Evolutionary conservation across 2,797 vertebrate species (phyloP).

Genomic region (Typhlichthys eigenmanni): DNA sequence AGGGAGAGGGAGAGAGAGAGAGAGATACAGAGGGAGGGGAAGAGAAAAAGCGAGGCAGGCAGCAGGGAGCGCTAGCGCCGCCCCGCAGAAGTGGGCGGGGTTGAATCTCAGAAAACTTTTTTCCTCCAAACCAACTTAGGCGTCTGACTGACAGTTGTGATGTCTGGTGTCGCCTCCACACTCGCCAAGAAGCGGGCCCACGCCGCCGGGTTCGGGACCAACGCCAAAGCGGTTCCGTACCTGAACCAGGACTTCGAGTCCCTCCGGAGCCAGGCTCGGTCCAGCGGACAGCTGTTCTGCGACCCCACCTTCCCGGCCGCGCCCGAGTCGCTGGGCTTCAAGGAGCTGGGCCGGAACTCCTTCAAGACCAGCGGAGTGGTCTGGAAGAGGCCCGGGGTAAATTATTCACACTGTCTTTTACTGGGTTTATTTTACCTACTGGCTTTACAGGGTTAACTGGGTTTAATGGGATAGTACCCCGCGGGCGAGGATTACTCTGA

Average conservation of each 20-base stretch:
- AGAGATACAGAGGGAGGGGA: not conserved
- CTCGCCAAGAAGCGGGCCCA: slow-evolving; percentile 79
- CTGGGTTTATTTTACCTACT: too few relatives aligned
- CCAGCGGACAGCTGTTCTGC: slow-evolving; percentile 79
- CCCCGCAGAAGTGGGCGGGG: not conserved
- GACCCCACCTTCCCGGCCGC: slow-evolving; percentile 84
- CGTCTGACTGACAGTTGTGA: slow-evolving; percentile 35
- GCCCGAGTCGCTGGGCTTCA: slow-evolving; percentile 83
- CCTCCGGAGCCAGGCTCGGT: slow-evolving; percentile 73
- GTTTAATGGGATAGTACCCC: too few relatives aligned
- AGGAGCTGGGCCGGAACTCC: slow-evolving; percentile 84
- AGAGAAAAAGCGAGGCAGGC: not conserved
- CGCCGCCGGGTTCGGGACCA: slow-evolving; percentile 83
- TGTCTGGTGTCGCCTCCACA: slow-evolving; percentile 83
- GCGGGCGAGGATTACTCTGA: too few relatives aligned
- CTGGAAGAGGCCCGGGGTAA: slow-evolving; percentile 87
- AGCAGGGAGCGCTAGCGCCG: not conserved
- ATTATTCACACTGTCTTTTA: not conserved
- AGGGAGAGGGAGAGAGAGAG: not conserved
- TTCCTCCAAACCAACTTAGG: slow-evolving; percentile 8
- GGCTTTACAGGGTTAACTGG: too few relatives aligned
- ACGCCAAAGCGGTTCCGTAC: slow-evolving; percentile 78
- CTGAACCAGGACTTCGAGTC: slow-evolving; percentile 82
- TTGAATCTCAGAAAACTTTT: not conserved
- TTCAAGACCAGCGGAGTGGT: slow-evolving; percentile 82